Evolutionary conservation across 2,888 invertebrate species (phyloP).

Genomic region (Sesia apiformis): DNA sequence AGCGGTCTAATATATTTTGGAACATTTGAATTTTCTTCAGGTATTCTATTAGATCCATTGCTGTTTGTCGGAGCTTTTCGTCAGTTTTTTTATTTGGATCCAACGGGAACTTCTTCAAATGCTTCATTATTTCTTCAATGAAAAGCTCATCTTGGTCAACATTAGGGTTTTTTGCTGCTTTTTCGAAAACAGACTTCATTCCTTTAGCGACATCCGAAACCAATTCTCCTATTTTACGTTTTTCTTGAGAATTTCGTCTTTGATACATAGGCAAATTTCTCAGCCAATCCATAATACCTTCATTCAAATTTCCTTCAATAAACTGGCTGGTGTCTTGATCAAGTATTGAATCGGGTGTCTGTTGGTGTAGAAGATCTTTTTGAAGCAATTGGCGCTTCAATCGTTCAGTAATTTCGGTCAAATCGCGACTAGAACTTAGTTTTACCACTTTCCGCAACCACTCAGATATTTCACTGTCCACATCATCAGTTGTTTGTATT

Average conservation of each 20-base stretch:
- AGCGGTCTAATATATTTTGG: constrained; percentile 13
- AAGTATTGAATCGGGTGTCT: background rate
- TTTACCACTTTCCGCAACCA: background rate
- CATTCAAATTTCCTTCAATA: constrained; percentile 17
- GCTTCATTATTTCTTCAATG: constrained; percentile 13
- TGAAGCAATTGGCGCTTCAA: background rate
- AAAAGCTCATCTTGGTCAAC: constrained; percentile 11
- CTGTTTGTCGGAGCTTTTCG: constrained; percentile 8
- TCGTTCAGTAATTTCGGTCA: background rate
- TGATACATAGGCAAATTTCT: constrained; percentile 14
- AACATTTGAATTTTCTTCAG: constrained; percentile 16
- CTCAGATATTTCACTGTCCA: constrained; percentile 8
- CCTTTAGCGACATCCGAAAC: constrained; percentile 12
- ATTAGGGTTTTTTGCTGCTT: background rate
- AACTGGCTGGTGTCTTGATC: constrained; percentile 15
- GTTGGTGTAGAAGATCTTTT: background rate
- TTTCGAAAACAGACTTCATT: constrained; percentile 6
- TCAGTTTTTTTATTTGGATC: background rate
- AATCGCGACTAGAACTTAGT: background rate
- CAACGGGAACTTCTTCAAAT: constrained; percentile 15
- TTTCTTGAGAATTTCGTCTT: constrained; percentile 8
- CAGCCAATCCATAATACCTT: constrained; percentile 19
- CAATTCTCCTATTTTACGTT: constrained; percentile 10
- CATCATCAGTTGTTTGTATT: constrained; percentile 9
- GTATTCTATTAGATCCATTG: constrained; percentile 13